Conservation (phyloP, 2,888 invertebrate species). For the Andrena haemorrhoa region DNA sequence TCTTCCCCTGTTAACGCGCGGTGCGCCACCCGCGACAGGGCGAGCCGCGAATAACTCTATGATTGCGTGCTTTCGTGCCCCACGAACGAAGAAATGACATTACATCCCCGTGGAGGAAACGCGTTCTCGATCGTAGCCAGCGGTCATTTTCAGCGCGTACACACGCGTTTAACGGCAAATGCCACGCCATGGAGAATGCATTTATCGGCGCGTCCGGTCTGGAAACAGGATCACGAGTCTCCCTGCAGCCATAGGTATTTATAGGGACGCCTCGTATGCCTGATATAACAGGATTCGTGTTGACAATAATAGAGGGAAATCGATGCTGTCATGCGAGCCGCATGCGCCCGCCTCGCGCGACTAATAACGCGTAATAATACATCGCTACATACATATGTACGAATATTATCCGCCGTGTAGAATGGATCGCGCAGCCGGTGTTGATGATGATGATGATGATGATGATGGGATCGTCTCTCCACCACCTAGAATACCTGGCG, state of each 20-base stretch:
- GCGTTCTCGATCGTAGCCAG: background rate
- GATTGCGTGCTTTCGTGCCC: slow-evolving; percentile 14
- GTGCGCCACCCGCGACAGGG: background rate
- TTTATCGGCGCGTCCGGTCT: slow-evolving; percentile 52
- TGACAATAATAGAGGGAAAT: slow-evolving; percentile 74
- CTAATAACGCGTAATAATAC: slow-evolving; percentile 76
- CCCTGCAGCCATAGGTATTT: slow-evolving; percentile 60
- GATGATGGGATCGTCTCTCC: slow-evolving; percentile 39
- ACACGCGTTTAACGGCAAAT: background rate
- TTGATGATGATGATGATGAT: slow-evolving; percentile 61
- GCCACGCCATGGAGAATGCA: slow-evolving; percentile 50
- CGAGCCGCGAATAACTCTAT: background rate
- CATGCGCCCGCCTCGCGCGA: slow-evolving; percentile 55
- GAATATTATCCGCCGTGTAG: slow-evolving; percentile 71
- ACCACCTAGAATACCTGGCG: slow-evolving; percentile 38
- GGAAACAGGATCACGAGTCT: slow-evolving; percentile 52
- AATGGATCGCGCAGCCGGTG: slow-evolving; percentile 49
- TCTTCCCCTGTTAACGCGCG: background rate
- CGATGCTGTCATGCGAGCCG: slow-evolving; percentile 67
- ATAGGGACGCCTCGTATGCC: slow-evolving; percentile 40
- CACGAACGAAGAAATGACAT: slow-evolving; percentile 9
- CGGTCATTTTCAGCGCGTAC: slow-evolving; percentile 27
- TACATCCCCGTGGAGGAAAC: slow-evolving; percentile 8
- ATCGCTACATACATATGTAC: slow-evolving; percentile 70
- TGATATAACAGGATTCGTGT: slow-evolving; percentile 68